Percentiles rank a stretch among this genome's conserved stretches.
These are phyloP conservation scores for Carcina quercana DNA, from an alignment of 2,888 invertebrate genomes.

Conservation along the genomic window DNA sequence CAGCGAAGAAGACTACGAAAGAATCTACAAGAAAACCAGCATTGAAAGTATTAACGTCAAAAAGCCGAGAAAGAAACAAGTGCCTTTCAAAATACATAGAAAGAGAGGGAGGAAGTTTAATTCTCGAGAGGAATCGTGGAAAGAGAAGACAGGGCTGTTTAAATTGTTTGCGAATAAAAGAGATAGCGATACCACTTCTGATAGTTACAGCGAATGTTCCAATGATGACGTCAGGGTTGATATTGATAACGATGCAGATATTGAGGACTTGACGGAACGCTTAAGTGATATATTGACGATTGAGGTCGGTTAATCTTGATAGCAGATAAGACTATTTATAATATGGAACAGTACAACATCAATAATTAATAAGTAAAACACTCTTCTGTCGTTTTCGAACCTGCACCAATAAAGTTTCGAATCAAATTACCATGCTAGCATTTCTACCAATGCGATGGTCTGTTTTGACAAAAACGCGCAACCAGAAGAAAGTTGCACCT, in stretches of 20 bases:
- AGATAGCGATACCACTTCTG: slow-evolving; percentile 58
- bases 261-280: slow-evolving; percentile 26
- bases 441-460: too few relatives aligned
- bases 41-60: slow-evolving; percentile 32
- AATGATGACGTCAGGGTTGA: slow-evolving; percentile 26
- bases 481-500: too few relatives aligned
- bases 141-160: slow-evolving; percentile 52
- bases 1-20: slow-evolving; percentile 56
- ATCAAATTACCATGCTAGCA: too few relatives aligned
- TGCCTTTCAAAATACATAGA: slow-evolving; percentile 61
- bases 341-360: too few relatives aligned
- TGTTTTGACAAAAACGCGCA: too few relatives aligned
- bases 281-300: slow-evolving; percentile 11
- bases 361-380: too few relatives aligned
- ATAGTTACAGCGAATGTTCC: slow-evolving; percentile 64
- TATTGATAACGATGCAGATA: slow-evolving; percentile 4
- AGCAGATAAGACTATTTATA: too few relatives aligned
- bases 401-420: too few relatives aligned
- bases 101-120: slow-evolving; percentile 36
- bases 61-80: slow-evolving; percentile 54
- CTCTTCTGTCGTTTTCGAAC: too few relatives aligned
- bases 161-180: slow-evolving; percentile 50
- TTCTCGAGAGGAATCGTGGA: slow-evolving; percentile 51
- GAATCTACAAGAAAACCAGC: slow-evolving; percentile 36
- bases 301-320: slow-evolving; percentile 21